phyloP scores from a whole-genome alignment of 1,140 invertebrate species.

The Megalopta genalis region DNA sequence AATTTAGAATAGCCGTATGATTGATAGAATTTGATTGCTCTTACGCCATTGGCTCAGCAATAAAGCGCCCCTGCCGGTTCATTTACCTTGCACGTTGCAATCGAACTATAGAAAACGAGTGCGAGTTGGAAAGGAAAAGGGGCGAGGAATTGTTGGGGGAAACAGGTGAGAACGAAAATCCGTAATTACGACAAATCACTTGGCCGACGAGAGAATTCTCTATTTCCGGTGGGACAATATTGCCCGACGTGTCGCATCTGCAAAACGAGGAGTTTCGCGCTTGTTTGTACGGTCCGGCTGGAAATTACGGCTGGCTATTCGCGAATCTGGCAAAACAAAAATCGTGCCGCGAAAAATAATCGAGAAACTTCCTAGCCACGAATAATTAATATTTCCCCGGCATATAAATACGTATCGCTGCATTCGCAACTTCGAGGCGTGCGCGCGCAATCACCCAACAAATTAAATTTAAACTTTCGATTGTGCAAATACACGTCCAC shows the following conservation, averaged over 20 bases:
- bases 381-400: constrained; percentile 33
- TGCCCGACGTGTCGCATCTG: constrained; percentile 42
- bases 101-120: neutral
- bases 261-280: constrained; percentile 12
- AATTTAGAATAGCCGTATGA: too few relatives aligned
- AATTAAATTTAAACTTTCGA: constrained; percentile 42
- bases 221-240: constrained; percentile 64
- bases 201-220: constrained; percentile 55
- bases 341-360: neutral
- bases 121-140: neutral
- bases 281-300: constrained; percentile 40
- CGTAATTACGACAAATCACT: constrained; percentile 70
- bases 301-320: constrained; percentile 47
- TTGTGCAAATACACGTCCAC: constrained; percentile 12
- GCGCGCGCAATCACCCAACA: neutral
- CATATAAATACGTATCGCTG: constrained; percentile 16
- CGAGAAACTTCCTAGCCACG: constrained; percentile 25
- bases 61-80: constrained; percentile 18
- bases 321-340: constrained; percentile 3
- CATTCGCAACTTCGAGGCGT: neutral
- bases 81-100: constrained; percentile 3
- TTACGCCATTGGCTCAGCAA: constrained; percentile 59
- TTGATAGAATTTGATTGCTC: constrained; percentile 40
- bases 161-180: constrained; percentile 56
- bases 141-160: neutral